phyloP scores from a whole-genome alignment of 1,140 invertebrate species.

The Archegozetes longisetosus region DNA sequence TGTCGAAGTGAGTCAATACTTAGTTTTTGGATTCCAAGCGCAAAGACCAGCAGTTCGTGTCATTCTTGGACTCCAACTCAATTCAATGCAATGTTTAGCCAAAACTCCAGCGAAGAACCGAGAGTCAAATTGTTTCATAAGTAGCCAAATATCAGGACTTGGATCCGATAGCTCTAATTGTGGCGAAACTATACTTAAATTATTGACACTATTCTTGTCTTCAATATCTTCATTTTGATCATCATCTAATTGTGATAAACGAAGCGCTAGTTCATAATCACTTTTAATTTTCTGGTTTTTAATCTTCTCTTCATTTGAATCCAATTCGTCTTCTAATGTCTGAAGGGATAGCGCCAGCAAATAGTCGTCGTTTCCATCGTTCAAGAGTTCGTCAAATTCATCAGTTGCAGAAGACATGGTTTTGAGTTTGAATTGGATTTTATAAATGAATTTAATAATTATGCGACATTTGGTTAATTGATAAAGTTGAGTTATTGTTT shows the following conservation, averaged over 20 bases:
- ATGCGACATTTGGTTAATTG: neutral
- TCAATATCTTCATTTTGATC: neutral
- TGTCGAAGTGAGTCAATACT: slow-evolving; percentile 32
- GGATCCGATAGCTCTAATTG: slow-evolving; percentile 73
- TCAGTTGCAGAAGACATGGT: neutral
- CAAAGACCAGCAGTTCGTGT: slow-evolving; percentile 74
- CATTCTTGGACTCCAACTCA: slow-evolving; percentile 92
- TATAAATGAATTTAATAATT: neutral
- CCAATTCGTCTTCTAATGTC: neutral
- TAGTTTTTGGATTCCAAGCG: slow-evolving; percentile 46
- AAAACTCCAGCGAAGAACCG: slow-evolving; percentile 68
- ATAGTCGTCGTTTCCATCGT: neutral
- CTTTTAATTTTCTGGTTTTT: neutral
- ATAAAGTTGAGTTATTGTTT: too few relatives aligned
- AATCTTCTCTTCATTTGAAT: neutral
- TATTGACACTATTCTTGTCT: neutral
- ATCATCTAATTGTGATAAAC: neutral
- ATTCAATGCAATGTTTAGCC: slow-evolving; percentile 43
- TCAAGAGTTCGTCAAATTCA: neutral
- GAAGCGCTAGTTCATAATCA: neutral
- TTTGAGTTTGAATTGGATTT: neutral
- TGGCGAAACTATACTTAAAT: slow-evolving; percentile 30
- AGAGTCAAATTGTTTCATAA: slow-evolving; percentile 73
- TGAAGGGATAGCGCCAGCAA: neutral
- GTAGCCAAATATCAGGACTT: slow-evolving; percentile 66